Evolutionary conservation across 2,888 invertebrate species (phyloP).

Genomic region (Eristalis arbustorum): DNA sequence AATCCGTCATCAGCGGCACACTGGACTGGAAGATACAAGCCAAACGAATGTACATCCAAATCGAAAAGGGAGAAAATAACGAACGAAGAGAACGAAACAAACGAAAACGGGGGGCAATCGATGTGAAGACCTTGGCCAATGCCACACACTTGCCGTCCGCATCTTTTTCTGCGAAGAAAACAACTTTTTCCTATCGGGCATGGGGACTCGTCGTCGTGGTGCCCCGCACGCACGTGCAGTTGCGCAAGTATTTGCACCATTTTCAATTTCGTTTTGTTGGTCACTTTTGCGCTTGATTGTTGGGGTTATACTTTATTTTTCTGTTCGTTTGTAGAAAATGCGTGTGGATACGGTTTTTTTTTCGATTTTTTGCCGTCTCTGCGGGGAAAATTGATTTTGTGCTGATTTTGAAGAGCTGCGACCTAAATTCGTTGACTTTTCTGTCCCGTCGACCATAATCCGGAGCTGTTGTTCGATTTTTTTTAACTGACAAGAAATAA

Average conservation of each 20-base stretch:
- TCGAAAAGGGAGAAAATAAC: not conserved
- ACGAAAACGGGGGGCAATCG: not conserved
- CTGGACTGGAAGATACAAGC: conserved; percentile 9
- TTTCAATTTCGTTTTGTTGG: conserved; percentile 9
- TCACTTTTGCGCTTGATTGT: not conserved
- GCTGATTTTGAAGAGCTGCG: conserved; percentile 36
- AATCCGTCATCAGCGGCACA: conserved; percentile 3
- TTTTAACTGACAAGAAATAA: not conserved
- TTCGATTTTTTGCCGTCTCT: not conserved
- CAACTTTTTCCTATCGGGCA: conserved; percentile 10
- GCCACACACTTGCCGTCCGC: conserved; percentile 5
- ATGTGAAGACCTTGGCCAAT: conserved; percentile 34
- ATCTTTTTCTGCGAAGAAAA: conserved; percentile 4
- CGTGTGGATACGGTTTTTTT: conserved; percentile 11
- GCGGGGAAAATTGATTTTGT: conserved; percentile 1
- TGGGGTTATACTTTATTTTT: not conserved
- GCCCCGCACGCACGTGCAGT: conserved; percentile 48
- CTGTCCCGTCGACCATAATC: not conserved
- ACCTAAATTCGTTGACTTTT: conserved; percentile 14
- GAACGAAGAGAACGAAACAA: not conserved
- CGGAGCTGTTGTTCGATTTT: not conserved
- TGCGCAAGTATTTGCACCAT: conserved; percentile 31
- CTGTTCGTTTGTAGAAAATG: not conserved
- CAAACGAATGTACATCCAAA: not conserved
- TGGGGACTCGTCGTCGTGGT: conserved; percentile 10